Evolutionary conservation across 2,113 vertebrate species (phyloP), one percentile per base, ranked within the genome.

Genomic region (Protobothrops flavoviridis): DNA sequence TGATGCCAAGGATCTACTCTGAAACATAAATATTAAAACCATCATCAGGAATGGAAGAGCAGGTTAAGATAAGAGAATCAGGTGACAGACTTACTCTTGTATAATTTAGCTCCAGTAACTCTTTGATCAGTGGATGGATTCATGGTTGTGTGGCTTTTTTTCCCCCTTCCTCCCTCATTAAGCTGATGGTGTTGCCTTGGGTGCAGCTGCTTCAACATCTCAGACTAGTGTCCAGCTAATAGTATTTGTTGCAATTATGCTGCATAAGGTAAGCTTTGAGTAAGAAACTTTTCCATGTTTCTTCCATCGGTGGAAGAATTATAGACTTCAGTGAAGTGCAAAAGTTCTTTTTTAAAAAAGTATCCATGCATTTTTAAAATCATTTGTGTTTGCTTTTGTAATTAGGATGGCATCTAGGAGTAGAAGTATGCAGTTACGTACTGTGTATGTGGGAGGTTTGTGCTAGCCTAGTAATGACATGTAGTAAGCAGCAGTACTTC

Each of bases 221-320:
- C 99, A 99, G 96, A 99, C 99, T 64, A 99, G 98, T 45, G 99
- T 99, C 94, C 99, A 99, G 95, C 98, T 99, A 96, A 99, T 99
- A 94, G 99, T 99, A 21, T 99, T 99, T 94, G 99, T 99, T 94
- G 99, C 99, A 0, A 99, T 99, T 94, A 99, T 99, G 99, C 97
- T 99, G 93, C 99, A 99, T 96, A 99, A 99, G 99, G 99, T 99
- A 98, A 97, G 97, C 91, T 29, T 45, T 64, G 7, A 50, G 88
- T 17, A 3, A 61, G 55, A 96, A 94, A 26, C n/a, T 0, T 52
- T 87, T n/a, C 33, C 0, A 17, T 88, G 0, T 0, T 88, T 85
- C 89, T 33, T 57, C 45, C 39, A 48, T 57, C n/a, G 50, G 3
- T 1, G 87, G 10, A 92, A 1, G 12, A 52, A 1, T 87, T 48